A percentile compares a stretch with the other conserved stretches of the same genome.
phyloP scores from a whole-genome alignment of 2,888 invertebrate species.

The Helobdella robusta region DNA sequence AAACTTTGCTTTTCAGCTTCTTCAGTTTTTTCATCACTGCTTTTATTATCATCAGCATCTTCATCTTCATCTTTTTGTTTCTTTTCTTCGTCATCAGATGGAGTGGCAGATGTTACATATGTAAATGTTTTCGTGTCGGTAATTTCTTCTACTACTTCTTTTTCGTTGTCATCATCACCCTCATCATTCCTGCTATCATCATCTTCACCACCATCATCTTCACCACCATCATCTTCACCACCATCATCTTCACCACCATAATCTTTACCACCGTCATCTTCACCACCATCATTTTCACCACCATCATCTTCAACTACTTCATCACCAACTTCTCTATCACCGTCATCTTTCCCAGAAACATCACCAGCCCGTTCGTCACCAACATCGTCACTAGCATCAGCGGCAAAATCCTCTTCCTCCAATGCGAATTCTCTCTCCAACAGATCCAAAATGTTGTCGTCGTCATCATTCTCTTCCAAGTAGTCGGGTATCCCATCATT shows the following conservation, averaged over 20 bases:
- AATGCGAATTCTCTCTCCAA: conserved; percentile 20
- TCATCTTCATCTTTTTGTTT: conserved; percentile 20
- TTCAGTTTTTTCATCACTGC: no score
- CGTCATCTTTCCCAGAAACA: conserved; percentile 34
- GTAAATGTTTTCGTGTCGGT: no score
- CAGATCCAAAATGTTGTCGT: conserved; percentile 36
- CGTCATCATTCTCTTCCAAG: conserved; percentile 33
- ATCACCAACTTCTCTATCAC: conserved; percentile 31
- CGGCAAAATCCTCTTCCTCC: conserved; percentile 30
- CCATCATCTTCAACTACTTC: conserved; percentile 30
- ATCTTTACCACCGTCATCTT: background rate
- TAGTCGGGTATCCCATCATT: conserved; percentile 39
- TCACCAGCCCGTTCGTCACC: conserved; percentile 35
- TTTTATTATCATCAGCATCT: background rate
- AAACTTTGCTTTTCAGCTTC: background rate
- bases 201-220: background rate
- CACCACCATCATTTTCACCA: conserved; percentile 1
- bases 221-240: background rate
- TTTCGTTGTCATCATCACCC: no score
- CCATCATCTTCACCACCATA: no score
- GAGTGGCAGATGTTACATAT: conserved; percentile 33
- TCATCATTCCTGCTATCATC: no score
- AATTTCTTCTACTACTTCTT: no score
- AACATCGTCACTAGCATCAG: conserved; percentile 35
- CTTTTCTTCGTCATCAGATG: conserved; percentile 36